Percentiles rank a stretch among this genome's conserved stretches.
phyloP scores from a whole-genome alignment of 2,888 invertebrate species.

The Tupiocoris notatus region DNA sequence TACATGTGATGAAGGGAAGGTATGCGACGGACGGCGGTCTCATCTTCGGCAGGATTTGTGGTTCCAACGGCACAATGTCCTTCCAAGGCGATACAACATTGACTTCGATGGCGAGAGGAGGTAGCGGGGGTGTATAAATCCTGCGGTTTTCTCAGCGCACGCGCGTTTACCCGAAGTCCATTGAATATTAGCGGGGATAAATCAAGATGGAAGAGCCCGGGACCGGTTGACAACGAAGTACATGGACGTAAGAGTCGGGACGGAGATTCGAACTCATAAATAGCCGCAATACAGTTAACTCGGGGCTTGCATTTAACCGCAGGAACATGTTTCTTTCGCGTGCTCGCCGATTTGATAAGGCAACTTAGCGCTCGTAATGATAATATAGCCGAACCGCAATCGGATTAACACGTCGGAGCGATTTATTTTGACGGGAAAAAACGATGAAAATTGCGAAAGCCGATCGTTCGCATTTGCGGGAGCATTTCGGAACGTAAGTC shows the following conservation, averaged over 20 bases:
- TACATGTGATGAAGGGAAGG: background rate
- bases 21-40: background rate
- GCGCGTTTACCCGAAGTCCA: constrained; percentile 35
- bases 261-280: constrained; percentile 31
- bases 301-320: constrained; percentile 33
- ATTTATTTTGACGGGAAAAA: too few species aligned
- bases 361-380: too few species aligned
- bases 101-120: background rate
- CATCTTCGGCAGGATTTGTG: background rate
- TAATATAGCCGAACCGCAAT: too few species aligned
- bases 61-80: background rate
- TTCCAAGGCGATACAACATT: background rate
- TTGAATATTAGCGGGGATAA: constrained; percentile 35
- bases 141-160: constrained; percentile 9
- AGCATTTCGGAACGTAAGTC: too few species aligned
- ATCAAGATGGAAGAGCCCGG: constrained; percentile 24
- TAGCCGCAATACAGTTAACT: constrained; percentile 30
- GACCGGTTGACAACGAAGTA: constrained; percentile 26
- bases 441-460: too few species aligned
- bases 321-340: constrained; percentile 28
- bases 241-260: background rate
- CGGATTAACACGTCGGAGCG: too few species aligned
- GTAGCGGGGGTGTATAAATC: constrained; percentile 33
- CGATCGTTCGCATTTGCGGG: too few species aligned
- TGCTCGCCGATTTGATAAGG: background rate